These are phyloP conservation scores for Periophthalmodon schlosseri DNA, from an alignment of 2,113 vertebrate genomes.

Conservation along the genomic window DNA sequence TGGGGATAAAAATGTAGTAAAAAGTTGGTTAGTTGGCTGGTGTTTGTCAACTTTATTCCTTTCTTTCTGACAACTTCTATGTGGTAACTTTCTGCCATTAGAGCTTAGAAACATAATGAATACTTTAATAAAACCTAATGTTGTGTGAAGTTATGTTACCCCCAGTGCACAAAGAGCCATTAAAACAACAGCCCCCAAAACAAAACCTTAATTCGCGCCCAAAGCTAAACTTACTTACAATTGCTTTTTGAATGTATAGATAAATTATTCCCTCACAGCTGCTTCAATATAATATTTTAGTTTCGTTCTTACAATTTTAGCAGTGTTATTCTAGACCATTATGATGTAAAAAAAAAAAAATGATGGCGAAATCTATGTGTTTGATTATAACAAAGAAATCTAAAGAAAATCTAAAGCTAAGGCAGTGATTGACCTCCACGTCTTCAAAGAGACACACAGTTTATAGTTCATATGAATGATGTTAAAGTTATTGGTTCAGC, in stretches of 20 bases:
- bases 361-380: neutral
- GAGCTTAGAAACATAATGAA: conserved; percentile 18
- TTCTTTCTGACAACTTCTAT: neutral
- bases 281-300: neutral
- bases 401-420: too few relatives aligned
- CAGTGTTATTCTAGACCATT: too few relatives aligned
- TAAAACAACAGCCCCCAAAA: neutral
- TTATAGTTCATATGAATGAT: conserved; percentile 5
- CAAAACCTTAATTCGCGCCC: neutral
- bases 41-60: neutral
- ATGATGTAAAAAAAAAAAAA: too few relatives aligned
- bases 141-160: neutral
- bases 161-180: neutral
- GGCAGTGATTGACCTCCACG: neutral
- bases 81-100: neutral
- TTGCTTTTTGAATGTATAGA: neutral
- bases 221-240: neutral
- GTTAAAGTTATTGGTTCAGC: neutral
- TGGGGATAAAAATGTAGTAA: too few relatives aligned
- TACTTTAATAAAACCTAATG: conserved; percentile 6
- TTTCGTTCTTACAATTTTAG: neutral
- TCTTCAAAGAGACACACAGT: neutral
- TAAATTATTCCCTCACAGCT: neutral
- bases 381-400: too few relatives aligned
- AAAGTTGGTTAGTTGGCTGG: neutral